These are phyloP conservation scores for Protobothrops flavoviridis DNA, from an alignment of 2,113 vertebrate species.

Conservation along the genomic window DNA sequence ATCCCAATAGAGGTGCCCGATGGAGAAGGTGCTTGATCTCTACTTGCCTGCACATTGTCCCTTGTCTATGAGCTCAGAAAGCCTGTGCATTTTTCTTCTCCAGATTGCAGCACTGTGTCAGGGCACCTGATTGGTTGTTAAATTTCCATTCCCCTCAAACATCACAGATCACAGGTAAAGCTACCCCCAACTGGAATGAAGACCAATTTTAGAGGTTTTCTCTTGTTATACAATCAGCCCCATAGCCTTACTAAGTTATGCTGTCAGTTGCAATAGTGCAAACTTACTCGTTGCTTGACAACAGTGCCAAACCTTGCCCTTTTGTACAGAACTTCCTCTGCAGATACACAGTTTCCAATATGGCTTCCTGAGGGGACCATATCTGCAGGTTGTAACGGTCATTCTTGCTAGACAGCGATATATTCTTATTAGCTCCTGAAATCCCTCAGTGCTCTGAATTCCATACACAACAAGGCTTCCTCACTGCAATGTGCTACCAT, in stretches of 20 bases:
- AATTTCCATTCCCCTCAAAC: not conserved
- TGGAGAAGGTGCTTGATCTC: not conserved
- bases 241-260: not conserved
- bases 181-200: not conserved
- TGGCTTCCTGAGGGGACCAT: not conserved
- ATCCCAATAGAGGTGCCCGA: not conserved
- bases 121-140: not conserved
- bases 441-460: not conserved
- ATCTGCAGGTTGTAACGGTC: not conserved
- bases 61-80: not conserved
- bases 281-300: not conserved
- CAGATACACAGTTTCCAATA: not conserved
- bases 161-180: not conserved
- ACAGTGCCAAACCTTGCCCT: not conserved
- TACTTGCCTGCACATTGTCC: not conserved
- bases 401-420: not conserved
- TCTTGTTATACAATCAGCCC: not conserved
- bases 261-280: not conserved
- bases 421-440: not conserved
- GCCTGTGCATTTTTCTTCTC: not conserved
- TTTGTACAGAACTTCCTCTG: not conserved
- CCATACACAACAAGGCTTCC: not conserved
- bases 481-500: not conserved
- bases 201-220: not conserved
- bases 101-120: not conserved